phyloP scores from a whole-genome alignment of 2,113 vertebrate genomes.

The Pitta sordida region DNA sequence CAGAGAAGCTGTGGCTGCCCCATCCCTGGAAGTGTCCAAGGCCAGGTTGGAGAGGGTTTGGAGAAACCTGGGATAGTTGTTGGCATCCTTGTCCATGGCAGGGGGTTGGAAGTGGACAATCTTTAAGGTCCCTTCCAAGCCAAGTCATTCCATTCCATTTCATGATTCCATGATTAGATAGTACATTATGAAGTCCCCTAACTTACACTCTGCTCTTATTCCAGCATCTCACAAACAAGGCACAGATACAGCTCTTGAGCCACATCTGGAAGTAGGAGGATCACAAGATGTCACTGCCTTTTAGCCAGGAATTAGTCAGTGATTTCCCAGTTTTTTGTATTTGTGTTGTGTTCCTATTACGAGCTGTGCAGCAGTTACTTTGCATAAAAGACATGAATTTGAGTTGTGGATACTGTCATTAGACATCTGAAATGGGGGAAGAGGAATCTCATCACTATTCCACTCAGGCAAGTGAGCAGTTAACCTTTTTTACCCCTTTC shows the following conservation, averaged over 20 bases:
- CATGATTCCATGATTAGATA: not conserved
- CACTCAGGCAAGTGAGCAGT: not conserved
- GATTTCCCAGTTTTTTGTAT: not conserved
- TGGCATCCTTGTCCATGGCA: not conserved
- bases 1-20: not conserved
- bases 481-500: not conserved
- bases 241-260: not conserved
- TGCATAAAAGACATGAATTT: not conserved
- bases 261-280: not conserved
- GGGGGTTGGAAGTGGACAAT: not conserved
- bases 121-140: not conserved
- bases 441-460: not conserved
- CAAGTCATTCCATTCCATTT: no score
- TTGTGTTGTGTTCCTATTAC: accelerated
- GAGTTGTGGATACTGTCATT: not conserved
- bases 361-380: not conserved
- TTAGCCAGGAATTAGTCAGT: not conserved
- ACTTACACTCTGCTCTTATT: not conserved
- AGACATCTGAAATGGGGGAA: not conserved
- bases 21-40: not conserved
- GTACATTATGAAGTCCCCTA: not conserved
- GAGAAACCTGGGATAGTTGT: accelerated
- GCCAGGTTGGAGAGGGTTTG: accelerated
- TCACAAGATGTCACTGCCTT: not conserved
- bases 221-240: accelerated